Conservation (phyloP, 2,888 invertebrate species). For the Lycaena phlaeas region DNA sequence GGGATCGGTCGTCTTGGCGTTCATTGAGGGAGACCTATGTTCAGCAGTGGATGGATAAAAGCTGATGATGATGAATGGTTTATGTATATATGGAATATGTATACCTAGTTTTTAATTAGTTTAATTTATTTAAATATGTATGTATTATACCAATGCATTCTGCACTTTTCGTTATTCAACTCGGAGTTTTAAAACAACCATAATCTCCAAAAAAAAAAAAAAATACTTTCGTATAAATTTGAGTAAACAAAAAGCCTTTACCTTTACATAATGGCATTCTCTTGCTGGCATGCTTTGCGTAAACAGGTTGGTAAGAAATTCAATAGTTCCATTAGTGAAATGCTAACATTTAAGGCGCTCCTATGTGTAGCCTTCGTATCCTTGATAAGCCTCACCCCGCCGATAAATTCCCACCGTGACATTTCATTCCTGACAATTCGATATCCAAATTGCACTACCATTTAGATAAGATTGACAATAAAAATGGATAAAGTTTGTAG, state of each 20-base stretch:
- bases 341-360: constrained; percentile 49
- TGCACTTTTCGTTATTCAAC: no score
- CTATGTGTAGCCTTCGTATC: constrained; percentile 43
- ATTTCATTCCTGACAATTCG: constrained; percentile 58
- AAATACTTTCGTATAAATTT: not conserved
- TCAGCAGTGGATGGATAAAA: no score
- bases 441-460: constrained; percentile 61
- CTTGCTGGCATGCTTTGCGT: constrained; percentile 4
- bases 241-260: no score
- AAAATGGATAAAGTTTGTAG: constrained; percentile 42
- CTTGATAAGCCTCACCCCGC: constrained; percentile 46
- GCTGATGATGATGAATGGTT: no score
- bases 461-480: constrained; percentile 61
- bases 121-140: no score
- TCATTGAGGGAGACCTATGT: no score
- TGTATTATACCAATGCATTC: no score
- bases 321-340: constrained; percentile 52
- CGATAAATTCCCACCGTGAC: constrained; percentile 61
- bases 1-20: no score
- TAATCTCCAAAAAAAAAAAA: constrained; percentile 1
- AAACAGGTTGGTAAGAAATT: constrained; percentile 34
- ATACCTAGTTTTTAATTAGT: no score
- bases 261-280: not conserved
- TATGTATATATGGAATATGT: no score
- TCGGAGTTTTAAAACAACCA: no score